These are phyloP conservation scores for Aromia moschata DNA, from an alignment of 2,888 invertebrate species.

Conservation along the genomic window DNA sequence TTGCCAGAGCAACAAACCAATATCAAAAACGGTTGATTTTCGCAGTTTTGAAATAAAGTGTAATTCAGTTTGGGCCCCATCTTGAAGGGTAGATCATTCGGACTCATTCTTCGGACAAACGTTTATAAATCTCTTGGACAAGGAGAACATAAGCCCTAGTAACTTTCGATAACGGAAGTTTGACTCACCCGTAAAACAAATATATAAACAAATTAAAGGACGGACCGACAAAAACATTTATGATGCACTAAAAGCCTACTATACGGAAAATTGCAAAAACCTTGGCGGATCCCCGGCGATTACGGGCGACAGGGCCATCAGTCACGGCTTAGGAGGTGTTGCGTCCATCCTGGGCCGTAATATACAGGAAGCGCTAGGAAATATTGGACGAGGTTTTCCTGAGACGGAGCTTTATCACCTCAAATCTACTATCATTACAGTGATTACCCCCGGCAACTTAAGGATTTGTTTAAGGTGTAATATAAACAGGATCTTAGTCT, in stretches of 20 bases:
- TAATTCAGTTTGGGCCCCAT: constrained; percentile 29
- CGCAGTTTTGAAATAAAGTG: constrained; percentile 27
- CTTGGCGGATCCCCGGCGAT: constrained; percentile 55
- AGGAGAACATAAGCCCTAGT: constrained; percentile 30
- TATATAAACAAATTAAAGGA: constrained; percentile 41
- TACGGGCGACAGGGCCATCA: constrained; percentile 57
- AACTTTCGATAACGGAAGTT: constrained; percentile 36
- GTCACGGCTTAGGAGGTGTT: constrained; percentile 57
- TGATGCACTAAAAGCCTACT: constrained; percentile 59
- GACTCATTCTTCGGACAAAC: constrained; percentile 30
- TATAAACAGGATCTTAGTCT: constrained; percentile 36
- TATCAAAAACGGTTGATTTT: constrained; percentile 24
- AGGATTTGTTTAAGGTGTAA: constrained; percentile 26
- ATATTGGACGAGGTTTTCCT: constrained; percentile 48
- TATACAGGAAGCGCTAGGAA: constrained; percentile 50
- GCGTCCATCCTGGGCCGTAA: constrained; percentile 47
- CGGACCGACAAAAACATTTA: constrained; percentile 47
- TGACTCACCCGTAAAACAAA: constrained; percentile 42
- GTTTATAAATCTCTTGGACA: constrained; percentile 27
- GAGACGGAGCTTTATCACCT: constrained; percentile 47
- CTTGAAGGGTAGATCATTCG: constrained; percentile 28
- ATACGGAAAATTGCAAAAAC: constrained; percentile 59
- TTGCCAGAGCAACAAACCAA: constrained; percentile 21
- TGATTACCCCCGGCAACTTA: constrained; percentile 28
- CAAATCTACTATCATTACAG: constrained; percentile 38